Conservation (phyloP, 2,888 invertebrate genomes). For the Erynnis tages region DNA sequence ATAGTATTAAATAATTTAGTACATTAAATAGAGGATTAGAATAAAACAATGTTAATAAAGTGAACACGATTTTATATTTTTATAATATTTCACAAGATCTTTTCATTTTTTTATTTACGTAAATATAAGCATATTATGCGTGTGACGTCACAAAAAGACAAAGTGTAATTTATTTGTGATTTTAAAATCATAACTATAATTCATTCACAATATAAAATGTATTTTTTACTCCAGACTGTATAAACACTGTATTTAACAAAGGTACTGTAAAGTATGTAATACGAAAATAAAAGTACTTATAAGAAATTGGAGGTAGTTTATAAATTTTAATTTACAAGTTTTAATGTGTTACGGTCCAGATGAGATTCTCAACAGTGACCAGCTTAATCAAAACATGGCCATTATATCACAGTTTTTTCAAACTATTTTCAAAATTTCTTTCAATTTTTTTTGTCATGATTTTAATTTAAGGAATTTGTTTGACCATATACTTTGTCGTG, state of each 20-base stretch:
- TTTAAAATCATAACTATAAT: conserved; percentile 1
- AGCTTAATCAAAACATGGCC: conserved; percentile 5
- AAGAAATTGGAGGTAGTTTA: conserved; percentile 12
- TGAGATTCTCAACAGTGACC: conserved; percentile 3
- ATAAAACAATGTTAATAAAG: conserved; percentile 7
- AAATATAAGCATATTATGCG: conserved; percentile 15
- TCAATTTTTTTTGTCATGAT: too few species aligned
- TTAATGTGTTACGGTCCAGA: too few species aligned
- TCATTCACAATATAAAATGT: neutral
- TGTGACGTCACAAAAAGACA: conserved; percentile 6
- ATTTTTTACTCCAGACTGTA: too few species aligned
- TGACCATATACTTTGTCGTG: too few species aligned
- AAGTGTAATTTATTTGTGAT: conserved; percentile 1
- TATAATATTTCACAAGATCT: conserved; percentile 15
- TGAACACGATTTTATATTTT: conserved; percentile 22
- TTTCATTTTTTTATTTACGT: conserved; percentile 13
- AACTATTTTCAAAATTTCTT: too few species aligned
- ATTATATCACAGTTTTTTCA: neutral
- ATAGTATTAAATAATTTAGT: too few species aligned
- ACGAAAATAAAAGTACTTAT: conserved; percentile 2
- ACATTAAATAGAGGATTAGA: neutral
- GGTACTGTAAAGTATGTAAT: too few species aligned
- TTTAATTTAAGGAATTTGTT: too few species aligned
- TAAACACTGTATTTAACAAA: too few species aligned
- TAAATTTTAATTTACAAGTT: too few species aligned